Evolutionary conservation across 2,797 vertebrate species (phyloP), one percentile per base, ranked within the genome.

Genomic region (Pogonophryne albipinna): DNA sequence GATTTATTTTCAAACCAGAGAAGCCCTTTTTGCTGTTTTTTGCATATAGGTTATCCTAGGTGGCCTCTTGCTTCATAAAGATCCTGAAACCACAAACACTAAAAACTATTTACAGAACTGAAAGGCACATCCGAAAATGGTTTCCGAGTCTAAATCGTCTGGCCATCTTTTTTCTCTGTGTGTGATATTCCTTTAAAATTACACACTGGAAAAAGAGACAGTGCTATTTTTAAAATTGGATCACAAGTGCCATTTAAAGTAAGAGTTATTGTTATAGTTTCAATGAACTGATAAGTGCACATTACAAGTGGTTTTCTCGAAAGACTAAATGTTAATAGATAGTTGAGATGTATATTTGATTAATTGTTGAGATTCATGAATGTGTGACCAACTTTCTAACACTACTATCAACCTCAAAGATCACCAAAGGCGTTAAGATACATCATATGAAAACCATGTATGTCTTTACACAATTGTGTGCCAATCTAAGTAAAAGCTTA

Each of bases 41-140:
- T 76, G 55, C n/a, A 61, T 60, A 49, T 74, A 76, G 66, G 64
- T 79, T 83, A 71, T 62, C 50, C 74, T 71, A 61, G 72, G 76
- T 79, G 86, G 83, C 78, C 73, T 67, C 13, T 56, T 66, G 66
- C 3, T 46, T 71, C 72, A 79, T 71, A 84, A 78, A 84, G 79
- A 84, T 59, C 76, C 68, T 63, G 34, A 85, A 89, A 81, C 83
- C 79, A 77, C 78, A 82, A 0, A 53, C 71, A 71, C 53, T 71
- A 63, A 75, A 79, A 90, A 83, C 86, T 85, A 85, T 85, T 84
- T 86, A 80, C 68, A 83, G 84, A 87, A 76, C 44, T 10, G 23
- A 75, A 77, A 70, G 31, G 50, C 71, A 72, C 71, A 82, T 89
- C 86, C 60, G 49, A 82, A 86, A 88, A 71, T 59, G 68, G 49